Percentiles rank a stretch among this genome's conserved stretches.
Evolutionary conservation across 2,888 invertebrate genomes (phyloP).

Genomic region (Cantharis rustica): DNA sequence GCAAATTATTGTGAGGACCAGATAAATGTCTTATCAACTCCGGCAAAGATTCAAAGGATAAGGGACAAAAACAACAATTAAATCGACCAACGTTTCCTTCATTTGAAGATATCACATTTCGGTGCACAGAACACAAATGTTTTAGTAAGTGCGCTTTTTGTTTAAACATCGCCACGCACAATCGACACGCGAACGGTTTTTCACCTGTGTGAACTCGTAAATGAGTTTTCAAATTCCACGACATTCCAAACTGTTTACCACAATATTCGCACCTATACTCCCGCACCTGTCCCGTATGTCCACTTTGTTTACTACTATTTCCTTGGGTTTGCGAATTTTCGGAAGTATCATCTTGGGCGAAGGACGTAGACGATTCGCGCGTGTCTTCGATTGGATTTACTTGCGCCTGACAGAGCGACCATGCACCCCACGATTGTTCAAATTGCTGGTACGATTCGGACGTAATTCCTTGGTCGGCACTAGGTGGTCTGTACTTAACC

Average conservation of each 20-base stretch:
- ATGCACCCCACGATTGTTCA: constrained; percentile 67
- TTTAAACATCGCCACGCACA: constrained; percentile 91
- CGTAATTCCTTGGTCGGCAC: constrained; percentile 66
- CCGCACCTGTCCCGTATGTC: constrained; percentile 65
- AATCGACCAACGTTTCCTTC: constrained; percentile 77
- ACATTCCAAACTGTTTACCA: constrained; percentile 91
- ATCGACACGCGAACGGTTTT: constrained; percentile 86
- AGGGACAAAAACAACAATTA: constrained; percentile 86
- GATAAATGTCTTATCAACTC: constrained; percentile 86
- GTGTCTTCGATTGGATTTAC: constrained; percentile 58
- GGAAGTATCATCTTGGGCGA: constrained; percentile 48
- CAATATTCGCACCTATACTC: constrained; percentile 89
- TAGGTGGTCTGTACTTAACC: constrained; percentile 69
- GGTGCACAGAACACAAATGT: constrained; percentile 87
- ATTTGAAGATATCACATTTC: constrained; percentile 84
- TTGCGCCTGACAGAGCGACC: constrained; percentile 68
- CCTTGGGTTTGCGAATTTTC: constrained; percentile 55
- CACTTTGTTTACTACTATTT: constrained; percentile 61
- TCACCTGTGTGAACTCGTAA: constrained; percentile 87
- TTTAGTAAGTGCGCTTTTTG: constrained; percentile 87
- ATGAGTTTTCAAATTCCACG: constrained; percentile 90
- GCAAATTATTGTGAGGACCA: constrained; percentile 85
- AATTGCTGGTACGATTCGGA: constrained; percentile 58
- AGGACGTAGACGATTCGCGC: constrained; percentile 44
- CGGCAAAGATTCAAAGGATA: constrained; percentile 83